Evolutionary conservation across 2,113 vertebrate genomes (phyloP).

Genomic region (Xiphias gladius): DNA sequence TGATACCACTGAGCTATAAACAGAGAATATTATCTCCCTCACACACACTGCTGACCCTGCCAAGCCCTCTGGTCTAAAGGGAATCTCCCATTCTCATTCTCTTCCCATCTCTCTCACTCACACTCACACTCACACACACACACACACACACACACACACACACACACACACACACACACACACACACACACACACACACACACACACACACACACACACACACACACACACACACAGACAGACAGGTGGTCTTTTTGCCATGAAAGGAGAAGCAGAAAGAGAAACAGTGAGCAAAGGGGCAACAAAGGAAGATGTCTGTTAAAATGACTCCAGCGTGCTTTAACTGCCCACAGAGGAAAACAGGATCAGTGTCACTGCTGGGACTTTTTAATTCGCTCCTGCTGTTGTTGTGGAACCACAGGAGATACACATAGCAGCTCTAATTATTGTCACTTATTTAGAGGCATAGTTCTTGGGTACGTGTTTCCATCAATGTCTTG

Average conservation of each 20-base stretch:
- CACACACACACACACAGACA: neutral
- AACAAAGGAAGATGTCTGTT: slow-evolving; percentile 64
- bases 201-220: slow-evolving; percentile 23
- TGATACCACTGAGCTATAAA: slow-evolving; percentile 52
- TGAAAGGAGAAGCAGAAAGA: slow-evolving; percentile 14
- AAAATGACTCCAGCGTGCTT: slow-evolving; percentile 48
- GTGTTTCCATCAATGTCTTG: slow-evolving; percentile 50
- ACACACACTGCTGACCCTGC: slow-evolving; percentile 67
- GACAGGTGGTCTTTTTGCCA: slow-evolving; percentile 25
- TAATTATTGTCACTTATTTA: slow-evolving; percentile 73
- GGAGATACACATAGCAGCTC: slow-evolving; percentile 61
- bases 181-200: slow-evolving; percentile 29
- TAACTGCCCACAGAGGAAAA: slow-evolving; percentile 65
- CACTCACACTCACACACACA: slow-evolving; percentile 11
- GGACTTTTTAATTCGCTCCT: slow-evolving; percentile 71
- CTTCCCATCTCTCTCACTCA: slow-evolving; percentile 46
- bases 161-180: slow-evolving; percentile 1
- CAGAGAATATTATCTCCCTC: slow-evolving; percentile 70
- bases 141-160: slow-evolving; percentile 19
- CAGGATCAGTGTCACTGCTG: slow-evolving; percentile 69
- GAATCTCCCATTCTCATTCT: slow-evolving; percentile 62
- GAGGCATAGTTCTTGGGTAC: slow-evolving; percentile 41
- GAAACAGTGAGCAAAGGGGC: slow-evolving; percentile 33
- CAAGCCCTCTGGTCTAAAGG: slow-evolving; percentile 64
- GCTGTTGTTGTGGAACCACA: slow-evolving; percentile 58